A percentile compares a stretch with the other conserved stretches of the same genome.
These are phyloP conservation scores for Kryptolebias marmoratus DNA, from an alignment of 2,113 vertebrate species.

Conservation along the genomic window DNA sequence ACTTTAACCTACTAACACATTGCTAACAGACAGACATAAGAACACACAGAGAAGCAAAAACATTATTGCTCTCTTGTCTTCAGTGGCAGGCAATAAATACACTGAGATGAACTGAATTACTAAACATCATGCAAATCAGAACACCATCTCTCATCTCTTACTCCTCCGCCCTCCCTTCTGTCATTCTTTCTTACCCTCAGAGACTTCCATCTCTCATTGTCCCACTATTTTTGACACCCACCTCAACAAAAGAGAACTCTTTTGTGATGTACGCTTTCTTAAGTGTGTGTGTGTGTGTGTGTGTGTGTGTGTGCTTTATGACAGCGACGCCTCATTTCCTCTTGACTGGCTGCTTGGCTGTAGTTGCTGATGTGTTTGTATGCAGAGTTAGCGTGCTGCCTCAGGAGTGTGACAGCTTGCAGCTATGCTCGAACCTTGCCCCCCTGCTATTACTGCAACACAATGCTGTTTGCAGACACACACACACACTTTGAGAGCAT, in stretches of 20 bases:
- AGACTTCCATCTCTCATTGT: slow-evolving; percentile 63
- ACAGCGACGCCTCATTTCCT: slow-evolving; percentile 70
- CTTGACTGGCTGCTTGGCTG: slow-evolving; percentile 53
- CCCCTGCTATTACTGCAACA: slow-evolving; percentile 64
- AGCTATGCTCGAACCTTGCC: slow-evolving; percentile 65
- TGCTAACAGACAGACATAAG: too few relatives aligned
- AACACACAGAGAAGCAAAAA: too few relatives aligned
- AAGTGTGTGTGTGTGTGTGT: background rate
- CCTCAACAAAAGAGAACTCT: slow-evolving; percentile 58
- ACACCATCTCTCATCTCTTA: slow-evolving; percentile 30
- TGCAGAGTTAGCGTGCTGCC: slow-evolving; percentile 56
- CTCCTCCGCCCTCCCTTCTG: slow-evolving; percentile 37
- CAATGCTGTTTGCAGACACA: slow-evolving; percentile 62
- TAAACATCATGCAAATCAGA: slow-evolving; percentile 40
- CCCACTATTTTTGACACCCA: slow-evolving; percentile 54
- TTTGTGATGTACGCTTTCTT: slow-evolving; percentile 28
- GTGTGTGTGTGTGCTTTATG: slow-evolving; percentile 40
- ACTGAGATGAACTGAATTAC: slow-evolving; percentile 21
- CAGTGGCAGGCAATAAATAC: background rate
- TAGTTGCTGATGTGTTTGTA: slow-evolving; percentile 58
- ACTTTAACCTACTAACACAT: too few relatives aligned
- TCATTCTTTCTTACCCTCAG: slow-evolving; percentile 46
- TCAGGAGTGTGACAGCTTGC: slow-evolving; percentile 77
- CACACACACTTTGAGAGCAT: slow-evolving; percentile 38
- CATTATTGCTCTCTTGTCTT: too few relatives aligned